A percentile compares a stretch with the other conserved stretches of the same genome.
phyloP scores from a whole-genome alignment of 2,888 invertebrate species.

The Poecilus cupreus region DNA sequence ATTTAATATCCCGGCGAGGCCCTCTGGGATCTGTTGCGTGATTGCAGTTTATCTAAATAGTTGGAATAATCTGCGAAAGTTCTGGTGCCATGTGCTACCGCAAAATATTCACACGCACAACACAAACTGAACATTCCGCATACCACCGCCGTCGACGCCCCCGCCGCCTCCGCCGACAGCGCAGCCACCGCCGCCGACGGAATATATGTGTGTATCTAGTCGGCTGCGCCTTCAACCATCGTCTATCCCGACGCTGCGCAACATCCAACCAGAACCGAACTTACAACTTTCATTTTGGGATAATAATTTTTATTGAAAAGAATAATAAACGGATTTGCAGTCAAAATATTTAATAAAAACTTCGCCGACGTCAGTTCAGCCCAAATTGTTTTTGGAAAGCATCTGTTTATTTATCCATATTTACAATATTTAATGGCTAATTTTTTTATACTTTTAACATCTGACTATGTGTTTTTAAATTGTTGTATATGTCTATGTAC shows the following conservation, averaged over 20 bases:
- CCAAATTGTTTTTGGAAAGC: too few relatives aligned
- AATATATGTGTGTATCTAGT: constrained; percentile 16
- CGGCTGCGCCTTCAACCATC: neutral
- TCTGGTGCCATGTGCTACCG: constrained; percentile 50
- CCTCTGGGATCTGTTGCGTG: constrained; percentile 46
- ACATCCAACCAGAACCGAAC: neutral
- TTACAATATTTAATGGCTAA: too few relatives aligned
- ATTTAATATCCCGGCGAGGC: constrained; percentile 25
- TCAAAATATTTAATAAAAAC: too few relatives aligned
- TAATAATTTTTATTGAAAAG: too few relatives aligned
- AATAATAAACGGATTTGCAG: too few relatives aligned
- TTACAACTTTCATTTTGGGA: too few relatives aligned
- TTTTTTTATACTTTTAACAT: too few relatives aligned
- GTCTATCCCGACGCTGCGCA: neutral
- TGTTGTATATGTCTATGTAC: too few relatives aligned
- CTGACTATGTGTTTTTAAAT: too few relatives aligned
- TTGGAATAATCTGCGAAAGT: constrained; percentile 58
- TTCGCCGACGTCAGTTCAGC: too few relatives aligned
- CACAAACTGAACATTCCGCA: constrained; percentile 49
- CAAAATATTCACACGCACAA: constrained; percentile 57
- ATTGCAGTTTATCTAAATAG: constrained; percentile 59
- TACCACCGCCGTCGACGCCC: neutral
- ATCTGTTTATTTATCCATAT: too few relatives aligned
- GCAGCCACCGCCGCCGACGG: neutral
- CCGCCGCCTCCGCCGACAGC: neutral